Conservation (phyloP, 2,888 invertebrate genomes). For the Anaspis maculata region DNA sequence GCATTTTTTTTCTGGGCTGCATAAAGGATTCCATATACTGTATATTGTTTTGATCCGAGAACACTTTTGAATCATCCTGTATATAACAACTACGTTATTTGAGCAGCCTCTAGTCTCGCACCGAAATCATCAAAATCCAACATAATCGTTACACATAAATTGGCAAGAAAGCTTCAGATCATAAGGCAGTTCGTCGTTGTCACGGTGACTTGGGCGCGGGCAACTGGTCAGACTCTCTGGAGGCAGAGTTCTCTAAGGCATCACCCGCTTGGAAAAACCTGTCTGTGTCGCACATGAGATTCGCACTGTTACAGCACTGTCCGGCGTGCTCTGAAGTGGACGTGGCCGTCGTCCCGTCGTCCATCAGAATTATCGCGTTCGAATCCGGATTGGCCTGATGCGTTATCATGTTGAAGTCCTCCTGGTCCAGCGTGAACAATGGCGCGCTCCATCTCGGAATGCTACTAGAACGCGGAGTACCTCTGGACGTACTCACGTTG, state of each 20-base stretch:
- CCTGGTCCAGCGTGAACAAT: conserved; percentile 78
- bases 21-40: too few relatives aligned
- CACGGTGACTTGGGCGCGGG: conserved; percentile 36
- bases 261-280: conserved; percentile 58
- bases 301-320: conserved; percentile 40
- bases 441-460: conserved; percentile 74
- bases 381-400: conserved; percentile 54
- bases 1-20: too few relatives aligned
- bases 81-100: too few relatives aligned
- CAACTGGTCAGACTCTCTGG: conserved; percentile 32
- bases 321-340: conserved; percentile 29
- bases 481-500: conserved; percentile 60
- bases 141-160: conserved; percentile 39
- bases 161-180: conserved; percentile 38
- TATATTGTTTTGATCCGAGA: too few relatives aligned
- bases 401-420: conserved; percentile 92
- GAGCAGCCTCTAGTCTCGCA: conserved; percentile 39
- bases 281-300: conserved; percentile 45
- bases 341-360: conserved; percentile 49
- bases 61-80: too few relatives aligned
- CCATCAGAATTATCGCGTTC: conserved; percentile 67
- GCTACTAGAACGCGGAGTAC: conserved; percentile 53
- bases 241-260: conserved; percentile 42
- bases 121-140: conserved; percentile 34
- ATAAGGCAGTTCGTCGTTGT: conserved; percentile 38